Percentiles rank a stretch among this genome's conserved stretches.
Conservation (phyloP, 2,797 vertebrate genomes). For the Tachyglossus aculeatus region DNA sequence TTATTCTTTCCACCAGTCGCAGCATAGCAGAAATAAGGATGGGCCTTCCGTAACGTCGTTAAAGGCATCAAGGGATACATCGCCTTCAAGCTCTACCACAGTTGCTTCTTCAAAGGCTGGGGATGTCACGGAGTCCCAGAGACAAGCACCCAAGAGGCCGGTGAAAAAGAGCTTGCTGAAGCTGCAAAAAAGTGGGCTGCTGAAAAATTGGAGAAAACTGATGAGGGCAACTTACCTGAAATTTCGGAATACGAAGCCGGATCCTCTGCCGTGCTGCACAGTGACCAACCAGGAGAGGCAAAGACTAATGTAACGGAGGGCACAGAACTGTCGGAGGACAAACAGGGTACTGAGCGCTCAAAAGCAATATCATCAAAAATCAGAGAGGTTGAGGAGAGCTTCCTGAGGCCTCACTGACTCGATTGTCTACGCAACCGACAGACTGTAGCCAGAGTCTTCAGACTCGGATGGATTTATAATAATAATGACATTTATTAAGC, state of each 20-base stretch:
- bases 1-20: constrained; percentile 80
- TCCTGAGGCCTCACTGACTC: too few relatives aligned
- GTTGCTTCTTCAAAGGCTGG: constrained; percentile 79
- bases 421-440: too few relatives aligned
- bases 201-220: constrained; percentile 70
- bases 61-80: constrained; percentile 77
- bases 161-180: constrained; percentile 75
- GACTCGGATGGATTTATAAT: too few relatives aligned
- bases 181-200: too few relatives aligned
- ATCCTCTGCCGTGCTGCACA: constrained; percentile 65
- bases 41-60: constrained; percentile 65
- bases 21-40: constrained; percentile 86
- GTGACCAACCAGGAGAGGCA: constrained; percentile 69
- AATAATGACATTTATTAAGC: too few relatives aligned
- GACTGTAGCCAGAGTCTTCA: too few relatives aligned
- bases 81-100: constrained; percentile 76
- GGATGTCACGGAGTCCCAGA: too few relatives aligned
- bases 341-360: constrained; percentile 69
- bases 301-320: constrained; percentile 59
- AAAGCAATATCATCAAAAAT: constrained; percentile 81
- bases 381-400: constrained; percentile 82
- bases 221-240: constrained; percentile 70
- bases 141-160: constrained; percentile 65
- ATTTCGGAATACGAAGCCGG: constrained; percentile 77
- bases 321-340: constrained; percentile 70